Evolutionary conservation across 2,888 invertebrate genomes (phyloP).

Genomic region (Biston stratarius): DNA sequence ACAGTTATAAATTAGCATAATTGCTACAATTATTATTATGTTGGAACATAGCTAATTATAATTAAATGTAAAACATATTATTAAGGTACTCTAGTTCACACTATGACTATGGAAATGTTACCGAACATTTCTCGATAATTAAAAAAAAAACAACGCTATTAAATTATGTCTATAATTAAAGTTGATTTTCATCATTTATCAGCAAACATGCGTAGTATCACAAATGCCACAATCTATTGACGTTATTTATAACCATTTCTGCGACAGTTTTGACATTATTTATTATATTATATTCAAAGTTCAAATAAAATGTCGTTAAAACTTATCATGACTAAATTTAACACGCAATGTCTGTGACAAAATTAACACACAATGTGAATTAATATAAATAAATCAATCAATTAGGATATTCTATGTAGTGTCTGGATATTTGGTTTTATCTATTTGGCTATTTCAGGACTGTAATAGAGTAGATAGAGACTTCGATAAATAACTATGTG

Average conservation of each 20-base stretch:
- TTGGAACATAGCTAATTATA: conserved; percentile 26
- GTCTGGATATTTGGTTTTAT: no score
- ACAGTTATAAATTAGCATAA: conserved; percentile 36
- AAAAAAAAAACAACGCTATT: background rate
- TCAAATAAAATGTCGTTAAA: no score
- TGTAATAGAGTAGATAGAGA: no score
- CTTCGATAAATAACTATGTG: no score
- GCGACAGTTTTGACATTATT: background rate
- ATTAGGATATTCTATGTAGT: no score
- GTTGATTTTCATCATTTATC: background rate
- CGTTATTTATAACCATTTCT: background rate
- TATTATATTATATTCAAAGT: no score
- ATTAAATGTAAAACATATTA: conserved; percentile 28
- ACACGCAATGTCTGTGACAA: no score
- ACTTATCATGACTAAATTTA: no score
- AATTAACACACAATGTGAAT: no score
- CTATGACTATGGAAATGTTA: conserved; percentile 11
- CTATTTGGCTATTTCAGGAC: no score
- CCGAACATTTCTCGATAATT: background rate
- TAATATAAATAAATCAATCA: no score
- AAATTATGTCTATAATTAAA: background rate
- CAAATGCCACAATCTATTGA: background rate
- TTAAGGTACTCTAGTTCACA: conserved; percentile 30
- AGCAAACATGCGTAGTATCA: background rate
- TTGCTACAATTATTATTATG: conserved; percentile 33